These are phyloP conservation scores for Eurypyga helias DNA, from an alignment of 2,113 vertebrate species.

Conservation along the genomic window DNA sequence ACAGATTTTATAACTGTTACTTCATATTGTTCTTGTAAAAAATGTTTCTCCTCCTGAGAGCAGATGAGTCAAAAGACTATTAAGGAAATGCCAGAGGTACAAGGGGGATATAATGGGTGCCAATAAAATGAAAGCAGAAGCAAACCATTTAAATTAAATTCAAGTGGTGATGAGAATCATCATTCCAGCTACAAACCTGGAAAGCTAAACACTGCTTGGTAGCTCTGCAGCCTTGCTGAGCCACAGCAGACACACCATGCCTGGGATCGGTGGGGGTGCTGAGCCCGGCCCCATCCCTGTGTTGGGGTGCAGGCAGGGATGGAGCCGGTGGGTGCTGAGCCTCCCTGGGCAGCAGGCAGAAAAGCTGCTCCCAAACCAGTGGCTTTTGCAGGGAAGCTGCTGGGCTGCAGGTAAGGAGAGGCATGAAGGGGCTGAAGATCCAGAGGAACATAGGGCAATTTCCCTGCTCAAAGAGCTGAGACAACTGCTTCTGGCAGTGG, in stretches of 20 bases:
- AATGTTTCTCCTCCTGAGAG: constrained; percentile 56
- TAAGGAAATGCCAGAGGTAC: constrained; percentile 34
- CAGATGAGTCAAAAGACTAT: constrained; percentile 47
- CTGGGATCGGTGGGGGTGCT: rapidly evolving
- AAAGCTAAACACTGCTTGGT: not conserved
- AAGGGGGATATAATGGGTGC: constrained; percentile 6
- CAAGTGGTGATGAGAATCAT: constrained; percentile 47
- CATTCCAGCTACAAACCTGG: constrained; percentile 51
- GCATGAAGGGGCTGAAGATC: rapidly evolving
- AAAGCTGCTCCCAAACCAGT: not conserved
- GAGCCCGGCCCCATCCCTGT: too few species aligned
- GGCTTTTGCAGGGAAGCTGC: not conserved
- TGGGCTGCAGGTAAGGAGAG: not conserved
- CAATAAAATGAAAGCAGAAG: constrained; percentile 25
- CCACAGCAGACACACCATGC: rapidly evolving
- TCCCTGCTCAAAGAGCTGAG: not conserved
- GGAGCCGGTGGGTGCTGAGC: rapidly evolving
- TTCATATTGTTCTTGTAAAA: constrained; percentile 56
- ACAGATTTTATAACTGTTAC: constrained; percentile 61
- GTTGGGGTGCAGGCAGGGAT: not conserved
- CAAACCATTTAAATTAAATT: not conserved
- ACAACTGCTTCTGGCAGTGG: rapidly evolving
- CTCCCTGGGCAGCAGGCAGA: not conserved
- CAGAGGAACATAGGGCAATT: rapidly evolving
- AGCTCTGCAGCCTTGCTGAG: not conserved